These are phyloP conservation scores for Abramis brama DNA, from an alignment of 2,113 vertebrate species.

Conservation along the genomic window DNA sequence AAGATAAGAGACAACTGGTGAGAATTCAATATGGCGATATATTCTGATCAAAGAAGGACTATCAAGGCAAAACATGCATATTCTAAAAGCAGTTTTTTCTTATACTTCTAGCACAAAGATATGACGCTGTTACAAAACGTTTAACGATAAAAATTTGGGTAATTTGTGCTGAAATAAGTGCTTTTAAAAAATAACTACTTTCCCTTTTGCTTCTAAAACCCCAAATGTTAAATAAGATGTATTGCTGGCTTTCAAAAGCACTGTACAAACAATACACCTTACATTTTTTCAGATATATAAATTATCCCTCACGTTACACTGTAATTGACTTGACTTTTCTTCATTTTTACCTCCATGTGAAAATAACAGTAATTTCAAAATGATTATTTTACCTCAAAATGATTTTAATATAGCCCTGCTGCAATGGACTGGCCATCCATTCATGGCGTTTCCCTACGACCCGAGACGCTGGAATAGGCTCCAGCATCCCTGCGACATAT, in stretches of 20 bases:
- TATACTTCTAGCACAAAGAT: neutral
- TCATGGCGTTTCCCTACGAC: neutral
- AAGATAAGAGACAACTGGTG: neutral
- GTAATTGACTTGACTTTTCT: neutral
- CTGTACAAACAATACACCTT: neutral
- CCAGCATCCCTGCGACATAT: too few relatives aligned
- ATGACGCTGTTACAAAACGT: neutral
- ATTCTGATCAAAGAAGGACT: neutral
- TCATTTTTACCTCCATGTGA: neutral
- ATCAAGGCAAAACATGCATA: neutral
- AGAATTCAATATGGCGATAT: neutral
- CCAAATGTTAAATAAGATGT: neutral
- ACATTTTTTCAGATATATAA: neutral
- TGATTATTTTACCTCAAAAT: neutral
- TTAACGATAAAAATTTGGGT: neutral
- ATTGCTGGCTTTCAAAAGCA: neutral
- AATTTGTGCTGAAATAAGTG: neutral
- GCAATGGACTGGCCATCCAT: neutral
- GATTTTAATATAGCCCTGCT: neutral
- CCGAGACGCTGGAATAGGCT: too few relatives aligned
- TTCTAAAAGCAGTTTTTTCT: neutral
- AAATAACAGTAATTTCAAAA: neutral
- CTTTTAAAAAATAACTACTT: constrained; percentile 1
- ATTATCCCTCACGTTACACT: neutral
- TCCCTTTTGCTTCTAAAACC: neutral